Conservation (phyloP, 2,113 vertebrate genomes). For the Thymallus thymallus region DNA sequence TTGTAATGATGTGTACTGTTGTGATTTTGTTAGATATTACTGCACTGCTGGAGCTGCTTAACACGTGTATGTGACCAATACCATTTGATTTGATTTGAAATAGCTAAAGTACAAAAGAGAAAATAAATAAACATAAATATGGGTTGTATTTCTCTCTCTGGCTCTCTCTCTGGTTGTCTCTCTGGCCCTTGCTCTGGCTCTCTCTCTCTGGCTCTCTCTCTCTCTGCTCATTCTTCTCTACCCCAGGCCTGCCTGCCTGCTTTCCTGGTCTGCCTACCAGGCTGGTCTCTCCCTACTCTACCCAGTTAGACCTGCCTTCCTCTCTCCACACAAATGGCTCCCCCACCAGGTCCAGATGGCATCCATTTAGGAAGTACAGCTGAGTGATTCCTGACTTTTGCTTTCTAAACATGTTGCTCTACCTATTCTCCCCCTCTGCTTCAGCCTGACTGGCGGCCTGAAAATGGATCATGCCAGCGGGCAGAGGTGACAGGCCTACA, state of each 20-base stretch:
- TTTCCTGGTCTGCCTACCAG: slow-evolving; percentile 14
- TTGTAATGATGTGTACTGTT: too few relatives aligned
- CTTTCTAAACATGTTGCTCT: slow-evolving; percentile 42
- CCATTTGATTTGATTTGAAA: too few relatives aligned
- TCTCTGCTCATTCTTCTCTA: not conserved
- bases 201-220: not conserved
- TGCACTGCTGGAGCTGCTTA: too few relatives aligned
- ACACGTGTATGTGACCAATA: too few relatives aligned
- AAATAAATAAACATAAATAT: too few relatives aligned
- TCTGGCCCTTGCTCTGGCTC: not conserved
- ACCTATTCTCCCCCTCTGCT: slow-evolving; percentile 1
- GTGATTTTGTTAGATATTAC: too few relatives aligned
- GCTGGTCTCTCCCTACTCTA: not conserved
- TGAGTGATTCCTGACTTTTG: slow-evolving; percentile 41
- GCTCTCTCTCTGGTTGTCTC: too few relatives aligned
- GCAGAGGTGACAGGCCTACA: slow-evolving; percentile 32
- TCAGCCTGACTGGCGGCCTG: slow-evolving; percentile 14
- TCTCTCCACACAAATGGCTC: slow-evolving; percentile 47
- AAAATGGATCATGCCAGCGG: slow-evolving; percentile 38
- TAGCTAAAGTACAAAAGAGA: too few relatives aligned
- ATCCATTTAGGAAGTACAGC: slow-evolving; percentile 45
- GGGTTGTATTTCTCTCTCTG: too few relatives aligned
- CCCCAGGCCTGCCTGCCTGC: not conserved
- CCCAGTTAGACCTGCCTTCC: not conserved
- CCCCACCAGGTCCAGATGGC: slow-evolving; percentile 51